Conservation (phyloP, 2,797 vertebrate species). For the Typhlichthys subterraneus region DNA sequence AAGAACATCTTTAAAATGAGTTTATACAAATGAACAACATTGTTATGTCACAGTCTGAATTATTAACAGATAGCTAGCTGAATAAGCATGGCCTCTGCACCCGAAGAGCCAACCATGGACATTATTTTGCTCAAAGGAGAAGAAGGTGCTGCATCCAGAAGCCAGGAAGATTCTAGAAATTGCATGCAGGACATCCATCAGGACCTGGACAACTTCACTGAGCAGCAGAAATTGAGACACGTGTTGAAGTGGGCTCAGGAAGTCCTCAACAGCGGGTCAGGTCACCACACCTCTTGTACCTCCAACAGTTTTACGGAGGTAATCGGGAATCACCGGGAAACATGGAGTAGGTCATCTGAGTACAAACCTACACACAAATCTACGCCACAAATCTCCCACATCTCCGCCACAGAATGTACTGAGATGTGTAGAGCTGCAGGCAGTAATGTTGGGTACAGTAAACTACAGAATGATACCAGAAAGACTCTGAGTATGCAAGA, state of each 20-base stretch:
- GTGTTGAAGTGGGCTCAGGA: slow-evolving; percentile 68
- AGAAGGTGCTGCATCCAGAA: not conserved
- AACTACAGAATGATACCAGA: not conserved
- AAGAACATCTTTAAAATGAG: not conserved
- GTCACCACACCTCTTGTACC: slow-evolving; percentile 19
- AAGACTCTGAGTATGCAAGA: not conserved
- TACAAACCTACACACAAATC: not conserved
- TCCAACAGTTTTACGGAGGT: slow-evolving; percentile 10
- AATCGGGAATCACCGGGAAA: not conserved
- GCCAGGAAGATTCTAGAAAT: slow-evolving; percentile 35
- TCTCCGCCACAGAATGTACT: not conserved
- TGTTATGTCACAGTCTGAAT: no score
- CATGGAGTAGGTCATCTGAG: not conserved
- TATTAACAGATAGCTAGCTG: not conserved
- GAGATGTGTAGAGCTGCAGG: not conserved
- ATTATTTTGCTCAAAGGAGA: not conserved
- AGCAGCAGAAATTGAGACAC: slow-evolving; percentile 70
- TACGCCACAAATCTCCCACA: not conserved
- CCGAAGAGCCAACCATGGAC: slow-evolving; percentile 10
- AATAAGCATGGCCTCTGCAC: slow-evolving; percentile 2
- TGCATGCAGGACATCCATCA: slow-evolving; percentile 4
- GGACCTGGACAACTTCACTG: slow-evolving; percentile 49
- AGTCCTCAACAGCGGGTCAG: slow-evolving; percentile 44
- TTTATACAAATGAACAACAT: not conserved
- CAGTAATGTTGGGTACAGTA: not conserved